A percentile compares a stretch with the other conserved stretches of the same genome.
These are phyloP conservation scores for Buphagus erythrorhynchus DNA, from an alignment of 2,797 vertebrate genomes.

Conservation along the genomic window DNA sequence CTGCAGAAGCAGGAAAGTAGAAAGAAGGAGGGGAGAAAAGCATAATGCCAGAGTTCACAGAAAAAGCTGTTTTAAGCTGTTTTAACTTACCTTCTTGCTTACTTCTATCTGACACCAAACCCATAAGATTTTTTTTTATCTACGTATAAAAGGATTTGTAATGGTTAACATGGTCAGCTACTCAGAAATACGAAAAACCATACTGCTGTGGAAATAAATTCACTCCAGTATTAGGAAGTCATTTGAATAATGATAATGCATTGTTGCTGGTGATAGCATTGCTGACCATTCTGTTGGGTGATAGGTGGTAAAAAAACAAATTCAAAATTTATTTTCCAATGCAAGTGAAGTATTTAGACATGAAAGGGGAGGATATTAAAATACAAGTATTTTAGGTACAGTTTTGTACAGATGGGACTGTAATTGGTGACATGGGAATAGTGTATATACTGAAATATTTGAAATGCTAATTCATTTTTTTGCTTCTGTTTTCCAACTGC, in stretches of 20 bases:
- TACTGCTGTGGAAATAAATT: not conserved
- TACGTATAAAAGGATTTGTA: not conserved
- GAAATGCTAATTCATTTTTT: conserved; percentile 55
- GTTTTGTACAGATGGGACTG: conserved; percentile 22
- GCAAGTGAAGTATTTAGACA: not conserved
- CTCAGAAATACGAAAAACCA: not conserved
- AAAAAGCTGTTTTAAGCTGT: not conserved
- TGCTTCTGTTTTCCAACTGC: conserved; percentile 36
- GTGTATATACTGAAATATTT: conserved; percentile 29
- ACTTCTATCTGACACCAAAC: not conserved
- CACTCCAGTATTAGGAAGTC: not conserved
- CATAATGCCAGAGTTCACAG: not conserved
- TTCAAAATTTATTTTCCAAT: not conserved
- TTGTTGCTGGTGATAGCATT: not conserved
- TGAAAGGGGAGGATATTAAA: not conserved
- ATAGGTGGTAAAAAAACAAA: not conserved
- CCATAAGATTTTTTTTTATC: not conserved
- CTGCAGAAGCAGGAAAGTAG: not conserved
- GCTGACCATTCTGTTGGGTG: not conserved
- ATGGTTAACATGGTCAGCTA: not conserved
- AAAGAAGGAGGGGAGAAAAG: not conserved
- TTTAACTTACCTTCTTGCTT: not conserved
- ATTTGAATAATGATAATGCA: not conserved
- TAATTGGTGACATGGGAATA: conserved; percentile 52
- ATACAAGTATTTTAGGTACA: not conserved